A percentile compares a stretch with the other conserved stretches of the same genome.
These are phyloP conservation scores for Narcine bancroftii DNA, from an alignment of 2,113 vertebrate species.

Conservation along the genomic window DNA sequence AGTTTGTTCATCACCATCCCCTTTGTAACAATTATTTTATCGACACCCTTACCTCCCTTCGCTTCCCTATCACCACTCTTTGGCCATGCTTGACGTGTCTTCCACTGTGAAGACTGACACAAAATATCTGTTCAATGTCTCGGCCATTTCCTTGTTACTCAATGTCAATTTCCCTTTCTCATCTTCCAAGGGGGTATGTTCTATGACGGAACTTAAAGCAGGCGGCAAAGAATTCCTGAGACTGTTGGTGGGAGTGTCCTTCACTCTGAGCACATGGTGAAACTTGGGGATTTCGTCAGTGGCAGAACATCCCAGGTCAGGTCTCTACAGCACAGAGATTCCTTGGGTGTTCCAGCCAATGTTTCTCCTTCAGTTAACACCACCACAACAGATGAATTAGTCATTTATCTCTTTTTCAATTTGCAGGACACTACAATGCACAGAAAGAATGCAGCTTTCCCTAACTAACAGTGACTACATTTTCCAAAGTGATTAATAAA, in stretches of 20 bases:
- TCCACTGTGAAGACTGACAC: no score
- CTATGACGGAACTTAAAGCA: no score
- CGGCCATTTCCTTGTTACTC: no score
- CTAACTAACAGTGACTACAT: neutral
- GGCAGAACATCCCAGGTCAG: neutral
- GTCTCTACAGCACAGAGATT: neutral
- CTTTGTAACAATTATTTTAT: no score
- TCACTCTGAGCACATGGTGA: neutral
- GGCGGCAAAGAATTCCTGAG: neutral
- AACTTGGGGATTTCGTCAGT: neutral
- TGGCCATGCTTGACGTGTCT: no score
- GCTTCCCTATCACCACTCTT: no score
- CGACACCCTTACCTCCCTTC: no score
- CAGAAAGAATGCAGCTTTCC: neutral
- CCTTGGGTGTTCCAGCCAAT: neutral
- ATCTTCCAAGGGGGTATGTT: no score
- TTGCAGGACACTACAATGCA: neutral
- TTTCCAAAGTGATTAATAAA: neutral
- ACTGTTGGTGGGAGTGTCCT: neutral
- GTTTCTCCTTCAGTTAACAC: neutral
- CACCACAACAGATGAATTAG: neutral
- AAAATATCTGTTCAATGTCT: no score
- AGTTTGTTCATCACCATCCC: no score
- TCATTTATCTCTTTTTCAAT: constrained; percentile 6
- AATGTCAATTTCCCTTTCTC: no score